These are phyloP conservation scores for Syrrhaptes paradoxus DNA, from an alignment of 2,113 vertebrate species.

Conservation along the genomic window DNA sequence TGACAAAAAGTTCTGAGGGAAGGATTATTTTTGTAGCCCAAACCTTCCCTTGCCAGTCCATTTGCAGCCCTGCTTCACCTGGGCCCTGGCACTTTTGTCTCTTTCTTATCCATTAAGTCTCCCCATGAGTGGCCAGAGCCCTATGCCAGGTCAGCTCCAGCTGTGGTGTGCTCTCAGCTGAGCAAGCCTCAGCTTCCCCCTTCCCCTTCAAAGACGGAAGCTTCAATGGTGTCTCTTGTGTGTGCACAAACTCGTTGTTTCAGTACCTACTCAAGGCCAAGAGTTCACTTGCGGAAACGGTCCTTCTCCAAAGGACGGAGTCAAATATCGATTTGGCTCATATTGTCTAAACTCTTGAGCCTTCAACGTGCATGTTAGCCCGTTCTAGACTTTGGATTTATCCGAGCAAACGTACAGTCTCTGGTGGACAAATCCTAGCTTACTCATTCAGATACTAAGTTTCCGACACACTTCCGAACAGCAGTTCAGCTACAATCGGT, in stretches of 20 bases:
- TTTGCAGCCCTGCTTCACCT: background rate
- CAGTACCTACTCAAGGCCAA: background rate
- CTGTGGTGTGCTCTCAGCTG: background rate
- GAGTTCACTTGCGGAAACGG: accelerated
- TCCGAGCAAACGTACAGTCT: too few relatives aligned
- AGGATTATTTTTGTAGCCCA: background rate
- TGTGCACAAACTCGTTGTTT: background rate
- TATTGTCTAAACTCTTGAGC: background rate
- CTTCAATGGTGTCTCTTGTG: background rate
- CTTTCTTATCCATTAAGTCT: background rate
- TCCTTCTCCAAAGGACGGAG: background rate
- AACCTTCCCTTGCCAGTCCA: background rate
- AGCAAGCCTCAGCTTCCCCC: background rate
- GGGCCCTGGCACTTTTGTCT: background rate
- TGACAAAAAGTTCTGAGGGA: background rate
- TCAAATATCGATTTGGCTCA: background rate
- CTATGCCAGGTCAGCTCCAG: background rate
- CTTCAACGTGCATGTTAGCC: background rate
- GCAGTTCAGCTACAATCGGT: accelerated
- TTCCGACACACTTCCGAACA: background rate
- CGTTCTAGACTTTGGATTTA: background rate
- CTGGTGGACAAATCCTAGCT: background rate
- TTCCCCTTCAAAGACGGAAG: background rate
- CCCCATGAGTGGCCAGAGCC: background rate
- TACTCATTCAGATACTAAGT: background rate